A percentile compares a stretch with the other conserved stretches of the same genome.
Conservation (phyloP, 2,888 invertebrate species). For the Odontomyia ornata region DNA sequence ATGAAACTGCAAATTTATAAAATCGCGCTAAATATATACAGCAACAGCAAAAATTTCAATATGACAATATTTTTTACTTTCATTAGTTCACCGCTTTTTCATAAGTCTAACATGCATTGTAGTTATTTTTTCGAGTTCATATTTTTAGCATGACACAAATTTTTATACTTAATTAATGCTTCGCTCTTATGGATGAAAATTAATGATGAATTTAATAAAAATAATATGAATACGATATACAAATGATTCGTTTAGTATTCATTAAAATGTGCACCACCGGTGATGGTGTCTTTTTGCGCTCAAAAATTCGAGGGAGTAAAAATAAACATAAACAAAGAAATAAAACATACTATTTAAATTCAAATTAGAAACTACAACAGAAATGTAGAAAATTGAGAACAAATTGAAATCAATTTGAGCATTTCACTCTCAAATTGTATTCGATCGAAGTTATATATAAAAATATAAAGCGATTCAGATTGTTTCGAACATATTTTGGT, state of each 20-base stretch:
- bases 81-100: neutral
- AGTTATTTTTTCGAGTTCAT: neutral
- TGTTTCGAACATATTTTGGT: neutral
- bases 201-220: neutral
- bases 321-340: neutral
- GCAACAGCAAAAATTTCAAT: constrained; percentile 1
- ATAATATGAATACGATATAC: neutral
- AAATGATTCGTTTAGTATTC: neutral
- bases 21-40: constrained; percentile 23
- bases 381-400: neutral
- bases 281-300: constrained; percentile 40
- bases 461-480: constrained; percentile 1
- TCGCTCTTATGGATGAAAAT: neutral
- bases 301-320: constrained; percentile 14
- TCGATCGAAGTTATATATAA: constrained; percentile 22
- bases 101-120: neutral
- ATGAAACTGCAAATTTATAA: constrained; percentile 31
- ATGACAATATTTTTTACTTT: neutral
- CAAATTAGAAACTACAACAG: neutral
- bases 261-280: constrained; percentile 24
- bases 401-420: neutral
- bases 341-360: neutral
- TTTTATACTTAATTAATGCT: neutral
- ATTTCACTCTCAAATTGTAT: neutral
- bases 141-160: neutral